These are phyloP conservation scores for Diadegma fenestrale DNA, from an alignment of 2,888 invertebrate species.

Conservation along the genomic window DNA sequence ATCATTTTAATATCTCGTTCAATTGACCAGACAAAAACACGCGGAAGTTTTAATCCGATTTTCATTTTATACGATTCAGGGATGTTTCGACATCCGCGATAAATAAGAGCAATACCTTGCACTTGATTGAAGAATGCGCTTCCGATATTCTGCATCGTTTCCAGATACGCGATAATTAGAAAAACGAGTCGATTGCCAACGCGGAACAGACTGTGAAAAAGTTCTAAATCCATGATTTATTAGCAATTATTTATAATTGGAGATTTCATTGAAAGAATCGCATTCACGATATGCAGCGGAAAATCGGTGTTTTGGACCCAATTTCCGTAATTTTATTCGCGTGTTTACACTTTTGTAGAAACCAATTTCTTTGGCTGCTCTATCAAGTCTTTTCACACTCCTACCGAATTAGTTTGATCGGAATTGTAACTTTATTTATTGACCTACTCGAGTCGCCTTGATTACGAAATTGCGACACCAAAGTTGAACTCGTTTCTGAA, in stretches of 20 bases:
- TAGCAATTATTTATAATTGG: constrained; percentile 6
- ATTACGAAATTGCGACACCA: neutral
- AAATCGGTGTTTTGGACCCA: neutral
- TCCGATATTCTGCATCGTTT: constrained; percentile 1
- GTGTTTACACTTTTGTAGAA: neutral
- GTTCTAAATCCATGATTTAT: neutral
- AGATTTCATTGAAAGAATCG: neutral
- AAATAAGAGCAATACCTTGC: constrained; percentile 1
- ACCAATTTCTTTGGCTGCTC: neutral
- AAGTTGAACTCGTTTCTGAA: neutral
- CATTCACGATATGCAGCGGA: neutral
- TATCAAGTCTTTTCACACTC: neutral
- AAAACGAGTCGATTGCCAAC: neutral
- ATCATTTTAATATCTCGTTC: constrained; percentile 3
- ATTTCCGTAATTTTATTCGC: neutral
- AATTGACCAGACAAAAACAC: neutral
- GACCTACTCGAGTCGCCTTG: neutral
- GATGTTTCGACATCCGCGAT: constrained; percentile 24
- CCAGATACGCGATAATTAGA: constrained; percentile 42
- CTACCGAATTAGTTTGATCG: neutral
- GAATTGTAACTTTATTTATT: neutral
- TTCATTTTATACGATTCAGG: constrained; percentile 46
- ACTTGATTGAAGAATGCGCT: constrained; percentile 29
- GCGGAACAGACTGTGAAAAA: neutral
- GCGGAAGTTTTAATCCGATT: constrained; percentile 36